Conservation (phyloP, 2,113 vertebrate genomes). For the Bagarius yarrelli region DNA sequence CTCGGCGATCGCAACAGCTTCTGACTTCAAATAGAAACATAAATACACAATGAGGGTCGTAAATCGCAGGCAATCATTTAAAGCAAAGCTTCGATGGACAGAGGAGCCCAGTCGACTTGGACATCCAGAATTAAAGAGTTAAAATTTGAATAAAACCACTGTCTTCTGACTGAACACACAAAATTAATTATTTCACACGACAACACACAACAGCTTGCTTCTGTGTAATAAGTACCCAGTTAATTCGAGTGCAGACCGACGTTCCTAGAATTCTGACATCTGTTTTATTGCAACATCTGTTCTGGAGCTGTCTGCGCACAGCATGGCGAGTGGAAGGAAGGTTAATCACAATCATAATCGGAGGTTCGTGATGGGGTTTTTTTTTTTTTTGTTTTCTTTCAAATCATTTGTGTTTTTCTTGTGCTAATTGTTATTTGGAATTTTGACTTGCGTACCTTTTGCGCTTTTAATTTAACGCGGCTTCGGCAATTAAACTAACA, state of each 20-base stretch:
- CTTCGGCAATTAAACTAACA: background rate
- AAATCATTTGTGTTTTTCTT: background rate
- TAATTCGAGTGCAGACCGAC: background rate
- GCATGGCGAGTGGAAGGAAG: background rate
- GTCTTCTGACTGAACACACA: background rate
- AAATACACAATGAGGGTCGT: background rate
- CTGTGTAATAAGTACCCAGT: background rate
- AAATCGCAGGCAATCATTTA: background rate
- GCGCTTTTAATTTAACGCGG: background rate
- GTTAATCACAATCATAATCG: background rate
- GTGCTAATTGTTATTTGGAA: background rate
- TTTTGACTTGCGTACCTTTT: background rate
- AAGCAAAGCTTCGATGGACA: background rate
- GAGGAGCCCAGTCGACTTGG: background rate
- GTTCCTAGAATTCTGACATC: constrained; percentile 10
- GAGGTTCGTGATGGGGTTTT: background rate
- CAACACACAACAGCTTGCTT: background rate
- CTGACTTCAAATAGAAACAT: constrained; percentile 73
- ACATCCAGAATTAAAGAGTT: background rate
- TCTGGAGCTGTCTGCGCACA: background rate
- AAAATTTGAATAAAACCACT: background rate
- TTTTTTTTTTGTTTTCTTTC: background rate
- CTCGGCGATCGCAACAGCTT: constrained; percentile 91
- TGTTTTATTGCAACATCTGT: background rate
- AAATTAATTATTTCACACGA: background rate